Conservation (phyloP, 1,140 invertebrate genomes). For the Bombus waltoni region DNA sequence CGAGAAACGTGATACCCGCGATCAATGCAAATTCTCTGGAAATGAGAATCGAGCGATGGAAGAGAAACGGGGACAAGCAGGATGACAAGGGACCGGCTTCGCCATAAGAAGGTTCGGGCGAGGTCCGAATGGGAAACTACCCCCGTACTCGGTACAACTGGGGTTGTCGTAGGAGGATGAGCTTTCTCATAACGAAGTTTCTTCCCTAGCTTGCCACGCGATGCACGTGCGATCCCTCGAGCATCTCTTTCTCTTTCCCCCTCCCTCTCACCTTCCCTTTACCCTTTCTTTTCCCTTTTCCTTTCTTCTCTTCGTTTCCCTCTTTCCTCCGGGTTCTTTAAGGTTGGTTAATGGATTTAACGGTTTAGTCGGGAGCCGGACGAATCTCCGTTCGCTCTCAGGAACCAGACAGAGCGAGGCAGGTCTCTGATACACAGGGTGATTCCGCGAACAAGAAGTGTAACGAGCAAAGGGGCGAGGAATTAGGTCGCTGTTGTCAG, state of each 20-base stretch:
- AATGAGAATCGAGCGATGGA: conserved; percentile 45
- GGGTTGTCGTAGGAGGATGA: conserved; percentile 56
- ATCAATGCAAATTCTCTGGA: conserved; percentile 60
- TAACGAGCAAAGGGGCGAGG: background rate
- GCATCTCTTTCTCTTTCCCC: background rate
- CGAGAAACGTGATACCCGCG: conserved; percentile 14
- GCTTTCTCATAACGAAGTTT: conserved; percentile 69
- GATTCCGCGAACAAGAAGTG: background rate
- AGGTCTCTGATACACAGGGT: conserved; percentile 55
- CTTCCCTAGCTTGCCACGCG: conserved; percentile 54
- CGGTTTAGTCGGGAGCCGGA: conserved; percentile 50
- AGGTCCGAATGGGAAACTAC: conserved; percentile 55
- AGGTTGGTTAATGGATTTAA: conserved; percentile 66
- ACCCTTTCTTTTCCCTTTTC: background rate
- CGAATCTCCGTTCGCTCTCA: conserved; percentile 35
- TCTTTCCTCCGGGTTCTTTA: background rate
- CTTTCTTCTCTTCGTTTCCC: background rate
- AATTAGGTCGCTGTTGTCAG: background rate
- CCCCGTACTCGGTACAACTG: conserved; percentile 16
- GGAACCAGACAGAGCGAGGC: conserved; percentile 54
- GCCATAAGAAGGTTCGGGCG: conserved; percentile 6
- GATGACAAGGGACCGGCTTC: conserved; percentile 4
- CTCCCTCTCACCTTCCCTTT: background rate
- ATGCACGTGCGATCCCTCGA: conserved; percentile 63
- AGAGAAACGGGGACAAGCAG: conserved; percentile 9